Evolutionary conservation across 2,113 vertebrate species (phyloP), one percentile per base, ranked within the genome.

Genomic region (Probosciger aterrimus): DNA sequence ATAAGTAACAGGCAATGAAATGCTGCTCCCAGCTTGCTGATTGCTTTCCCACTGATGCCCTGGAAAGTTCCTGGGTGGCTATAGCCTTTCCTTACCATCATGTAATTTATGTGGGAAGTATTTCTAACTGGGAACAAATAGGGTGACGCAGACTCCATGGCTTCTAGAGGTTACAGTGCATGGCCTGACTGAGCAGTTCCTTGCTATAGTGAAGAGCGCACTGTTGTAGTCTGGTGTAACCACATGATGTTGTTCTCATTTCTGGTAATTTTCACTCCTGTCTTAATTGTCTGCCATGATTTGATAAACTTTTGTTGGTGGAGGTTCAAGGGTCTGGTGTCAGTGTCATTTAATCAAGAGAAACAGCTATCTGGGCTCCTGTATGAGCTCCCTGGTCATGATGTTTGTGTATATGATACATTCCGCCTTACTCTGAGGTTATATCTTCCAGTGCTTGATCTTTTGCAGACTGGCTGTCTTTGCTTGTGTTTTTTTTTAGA

Each of bases 271-370:
- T 75, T 84, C 35, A 76, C 13, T 65, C 9, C 14, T 55, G 9
- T 62, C 49, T 88, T 82, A 85, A 77, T 88, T 78, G 46, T 83
- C 47, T 93, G 71, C 7, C 33, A 5, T 86, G 39, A 37, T 84
- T 52, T 86, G 88, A 46, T 94, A 53, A 71, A 81, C 27, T 78
- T 87, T 35, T 63, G 10, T 64, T 53, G 77, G 16, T 49, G 35
- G 49, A 82, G 24, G 20, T 49, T 59, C 18, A 28, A 52, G 20
- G 28, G 14, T 79, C 75, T 92, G 2, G 2, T 80, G 90, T 82
- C 49, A 50, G 24, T 83, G 41, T 91, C 23, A 44, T 88, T 86
- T 93, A 74, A 53, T 74, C 18, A 41, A 76, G 78, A 93, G 31
- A 43, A 13, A 74, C n/a, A 30, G 7, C 25, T 81, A 1, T 39